A percentile compares a stretch with the other conserved stretches of the same genome.
These are phyloP conservation scores for Cephalopterus ornatus DNA, from an alignment of 2,113 vertebrate species.

Conservation along the genomic window DNA sequence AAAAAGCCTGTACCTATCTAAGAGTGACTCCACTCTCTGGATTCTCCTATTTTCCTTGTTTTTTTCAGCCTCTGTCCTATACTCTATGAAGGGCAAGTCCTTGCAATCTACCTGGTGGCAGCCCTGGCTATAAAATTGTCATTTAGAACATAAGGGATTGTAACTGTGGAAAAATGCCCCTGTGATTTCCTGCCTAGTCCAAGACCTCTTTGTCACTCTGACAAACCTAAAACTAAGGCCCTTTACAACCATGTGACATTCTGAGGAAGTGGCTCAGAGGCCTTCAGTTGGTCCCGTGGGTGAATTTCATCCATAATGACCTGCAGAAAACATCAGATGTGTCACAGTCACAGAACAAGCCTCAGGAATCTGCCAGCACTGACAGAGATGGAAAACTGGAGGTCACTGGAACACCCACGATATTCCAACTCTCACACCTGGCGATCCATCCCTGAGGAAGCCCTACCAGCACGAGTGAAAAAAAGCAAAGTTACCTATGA, in stretches of 20 bases:
- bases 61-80: neutral
- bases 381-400: neutral
- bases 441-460: neutral
- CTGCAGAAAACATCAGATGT: conserved; percentile 42
- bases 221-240: conserved; percentile 22
- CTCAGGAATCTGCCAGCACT: neutral
- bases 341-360: conserved; percentile 41
- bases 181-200: conserved; percentile 9
- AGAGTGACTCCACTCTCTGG: neutral
- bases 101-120: neutral
- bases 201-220: conserved; percentile 18
- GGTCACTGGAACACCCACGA: neutral
- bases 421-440: conserved; percentile 8
- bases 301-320: conserved; percentile 34
- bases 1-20: neutral
- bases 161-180: neutral
- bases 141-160: neutral
- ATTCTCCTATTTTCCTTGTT: neutral
- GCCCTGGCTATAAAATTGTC: neutral
- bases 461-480: neutral
- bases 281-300: conserved; percentile 20
- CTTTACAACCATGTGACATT: neutral
- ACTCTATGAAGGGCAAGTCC: neutral
- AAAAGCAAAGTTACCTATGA: conserved; percentile 85
- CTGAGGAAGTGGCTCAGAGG: conserved; percentile 6